phyloP scores from a whole-genome alignment of 2,113 vertebrate genomes.

The Arenaria interpres region DNA sequence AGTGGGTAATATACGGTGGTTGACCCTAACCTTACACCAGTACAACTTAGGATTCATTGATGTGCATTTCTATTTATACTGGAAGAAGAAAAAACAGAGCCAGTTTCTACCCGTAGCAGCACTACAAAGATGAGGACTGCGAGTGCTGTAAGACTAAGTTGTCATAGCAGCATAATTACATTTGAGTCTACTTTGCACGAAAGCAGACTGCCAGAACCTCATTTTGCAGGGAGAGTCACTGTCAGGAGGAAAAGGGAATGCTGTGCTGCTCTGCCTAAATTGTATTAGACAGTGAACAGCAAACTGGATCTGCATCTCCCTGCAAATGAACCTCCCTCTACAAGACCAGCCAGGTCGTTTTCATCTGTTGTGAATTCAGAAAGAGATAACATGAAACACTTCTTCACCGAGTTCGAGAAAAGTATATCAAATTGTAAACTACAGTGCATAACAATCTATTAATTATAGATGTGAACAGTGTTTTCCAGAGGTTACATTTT shows the following conservation, averaged over 20 bases:
- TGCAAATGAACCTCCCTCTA: neutral
- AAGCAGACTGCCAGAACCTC: conserved; percentile 50
- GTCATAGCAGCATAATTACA: conserved; percentile 64
- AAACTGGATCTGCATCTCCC: conserved; percentile 14
- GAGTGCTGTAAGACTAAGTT: conserved; percentile 38
- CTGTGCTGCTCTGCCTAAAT: neutral
- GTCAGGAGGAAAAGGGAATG: conserved; percentile 1
- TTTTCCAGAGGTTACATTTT: conserved; percentile 38
- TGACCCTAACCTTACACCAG: neutral
- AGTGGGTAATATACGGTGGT: neutral
- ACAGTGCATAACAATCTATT: neutral
- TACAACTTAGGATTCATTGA: neutral
- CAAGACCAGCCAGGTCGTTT: neutral
- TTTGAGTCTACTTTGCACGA: conserved; percentile 30
- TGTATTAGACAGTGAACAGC: conserved; percentile 38
- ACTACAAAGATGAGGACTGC: neutral
- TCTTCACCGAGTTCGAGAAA: neutral
- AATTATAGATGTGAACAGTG: conserved; percentile 15
- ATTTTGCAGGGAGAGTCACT: conserved; percentile 29
- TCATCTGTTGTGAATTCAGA: neutral
- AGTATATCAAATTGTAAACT: conserved; percentile 7
- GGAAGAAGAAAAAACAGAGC: neutral
- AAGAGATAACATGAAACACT: neutral
- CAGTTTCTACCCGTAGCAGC: neutral
- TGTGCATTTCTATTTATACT: neutral